phyloP scores from a whole-genome alignment of 2,113 vertebrate species.

The Psilopsiagon aurifrons region DNA sequence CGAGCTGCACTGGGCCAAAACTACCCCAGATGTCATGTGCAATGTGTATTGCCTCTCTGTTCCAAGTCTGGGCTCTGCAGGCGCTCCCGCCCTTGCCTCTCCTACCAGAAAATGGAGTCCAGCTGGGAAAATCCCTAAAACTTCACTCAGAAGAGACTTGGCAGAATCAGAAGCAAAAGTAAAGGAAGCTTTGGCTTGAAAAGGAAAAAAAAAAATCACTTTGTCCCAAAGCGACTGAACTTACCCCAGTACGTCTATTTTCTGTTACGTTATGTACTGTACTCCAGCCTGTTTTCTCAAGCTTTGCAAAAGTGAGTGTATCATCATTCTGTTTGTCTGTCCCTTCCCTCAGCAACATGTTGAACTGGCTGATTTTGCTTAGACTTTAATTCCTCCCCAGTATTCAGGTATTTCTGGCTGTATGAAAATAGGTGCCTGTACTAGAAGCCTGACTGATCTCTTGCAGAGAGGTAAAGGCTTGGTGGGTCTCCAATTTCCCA shows the following conservation, averaged over 20 bases:
- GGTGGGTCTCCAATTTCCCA: neutral
- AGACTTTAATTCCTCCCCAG: neutral
- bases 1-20: neutral
- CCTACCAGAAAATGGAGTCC: neutral
- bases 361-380: neutral
- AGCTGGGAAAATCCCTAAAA: neutral
- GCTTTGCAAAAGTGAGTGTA: neutral
- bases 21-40: neutral
- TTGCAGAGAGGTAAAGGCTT: neutral
- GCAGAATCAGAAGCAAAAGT: neutral
- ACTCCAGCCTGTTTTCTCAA: conserved; percentile 20
- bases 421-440: neutral
- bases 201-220: neutral
- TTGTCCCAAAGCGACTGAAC: neutral
- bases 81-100: neutral
- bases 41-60: neutral
- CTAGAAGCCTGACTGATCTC: neutral
- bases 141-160: neutral
- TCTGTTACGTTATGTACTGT: conserved; percentile 15
- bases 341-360: neutral
- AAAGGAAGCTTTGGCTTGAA: neutral
- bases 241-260: neutral
- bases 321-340: neutral
- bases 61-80: neutral
- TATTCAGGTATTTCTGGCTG: neutral